Evolutionary conservation across 2,113 vertebrate genomes (phyloP), one percentile per base, ranked within the genome.

Genomic region (Myotis brandtii): DNA sequence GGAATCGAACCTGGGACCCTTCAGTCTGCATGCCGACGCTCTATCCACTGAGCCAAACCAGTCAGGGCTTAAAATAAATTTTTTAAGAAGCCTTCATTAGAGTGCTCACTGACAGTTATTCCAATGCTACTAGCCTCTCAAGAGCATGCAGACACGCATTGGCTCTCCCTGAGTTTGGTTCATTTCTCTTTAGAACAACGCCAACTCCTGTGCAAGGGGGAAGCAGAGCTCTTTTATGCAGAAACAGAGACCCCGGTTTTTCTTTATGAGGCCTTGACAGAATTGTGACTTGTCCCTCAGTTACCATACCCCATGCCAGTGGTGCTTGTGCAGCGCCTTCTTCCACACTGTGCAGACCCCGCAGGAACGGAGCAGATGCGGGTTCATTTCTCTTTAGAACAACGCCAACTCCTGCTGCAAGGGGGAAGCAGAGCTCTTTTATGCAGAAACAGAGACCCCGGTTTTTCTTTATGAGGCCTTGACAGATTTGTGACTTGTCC

Each of bases 21-120:
- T 43, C 6, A 43, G 43, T 43, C 6, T 1, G 1, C 43, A 43
- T 6, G 43, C 43, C 6, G 43, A 43, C 1, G 43, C 43, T 43
- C 43, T 43, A 43, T 43, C 43, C 43, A 43, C 43, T 43, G 43
- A 43, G 43, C 43, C 43, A 8, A 43, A 43, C 43, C 43, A 7
- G 43, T 43, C 43, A 43, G 43, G 43, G 43, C 43, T 98, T 94
- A 98, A 98, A 98, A 99, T 98, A 98, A 98, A 98, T 0, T 11
- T 25, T 59, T 62, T 27, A 62, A 27, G 59, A 62, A 62, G 59
- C 59, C 23, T 62, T 62, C 59, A 27, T 5, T 9, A 5, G 4
- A 48, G 8, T 32, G 8, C 66, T 54, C 72, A 54, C 3, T 72
- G 6, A 18, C 32, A n/a, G 14, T 11, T 62, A 11, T 20, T 14